A percentile compares a stretch with the other conserved stretches of the same genome.
phyloP scores from a whole-genome alignment of 2,797 vertebrate species.

The Acanthopagrus latus region DNA sequence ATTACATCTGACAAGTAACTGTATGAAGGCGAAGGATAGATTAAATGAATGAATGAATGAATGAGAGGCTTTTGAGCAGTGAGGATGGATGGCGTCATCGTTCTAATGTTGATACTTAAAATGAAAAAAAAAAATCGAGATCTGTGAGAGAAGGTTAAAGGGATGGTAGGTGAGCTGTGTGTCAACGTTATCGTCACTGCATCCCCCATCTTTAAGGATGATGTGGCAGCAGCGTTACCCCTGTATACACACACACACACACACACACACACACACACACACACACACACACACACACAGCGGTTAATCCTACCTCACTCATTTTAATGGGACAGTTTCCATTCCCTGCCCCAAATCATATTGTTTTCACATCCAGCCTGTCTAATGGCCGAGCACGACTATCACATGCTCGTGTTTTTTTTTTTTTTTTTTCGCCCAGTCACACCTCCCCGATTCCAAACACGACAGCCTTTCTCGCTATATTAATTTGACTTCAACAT shows the following conservation, averaged over 20 bases:
- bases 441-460: conserved; percentile 47
- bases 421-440: conserved; percentile 32
- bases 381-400: conserved; percentile 25
- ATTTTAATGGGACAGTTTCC: conserved; percentile 78
- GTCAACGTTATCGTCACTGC: conserved; percentile 44
- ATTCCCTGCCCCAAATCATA: conserved; percentile 54
- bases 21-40: background rate
- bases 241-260: conserved; percentile 12
- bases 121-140: conserved; percentile 31
- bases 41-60: background rate
- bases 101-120: conserved; percentile 31
- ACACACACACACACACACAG: conserved; percentile 6
- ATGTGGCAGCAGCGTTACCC: conserved; percentile 3
- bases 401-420: conserved; percentile 46
- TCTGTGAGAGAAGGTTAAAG: conserved; percentile 48
- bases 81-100: conserved; percentile 7
- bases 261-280: conserved; percentile 11
- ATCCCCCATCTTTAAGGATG: conserved; percentile 44
- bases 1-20: background rate
- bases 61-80: background rate
- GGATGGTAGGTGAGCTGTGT: conserved; percentile 39
- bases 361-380: conserved; percentile 63
- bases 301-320: conserved; percentile 69
- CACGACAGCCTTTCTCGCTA: conserved; percentile 35
- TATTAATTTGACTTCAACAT: conserved; percentile 70